These are phyloP conservation scores for Camptogramma bilineatum DNA, from an alignment of 2,888 invertebrate genomes.

Conservation along the genomic window DNA sequence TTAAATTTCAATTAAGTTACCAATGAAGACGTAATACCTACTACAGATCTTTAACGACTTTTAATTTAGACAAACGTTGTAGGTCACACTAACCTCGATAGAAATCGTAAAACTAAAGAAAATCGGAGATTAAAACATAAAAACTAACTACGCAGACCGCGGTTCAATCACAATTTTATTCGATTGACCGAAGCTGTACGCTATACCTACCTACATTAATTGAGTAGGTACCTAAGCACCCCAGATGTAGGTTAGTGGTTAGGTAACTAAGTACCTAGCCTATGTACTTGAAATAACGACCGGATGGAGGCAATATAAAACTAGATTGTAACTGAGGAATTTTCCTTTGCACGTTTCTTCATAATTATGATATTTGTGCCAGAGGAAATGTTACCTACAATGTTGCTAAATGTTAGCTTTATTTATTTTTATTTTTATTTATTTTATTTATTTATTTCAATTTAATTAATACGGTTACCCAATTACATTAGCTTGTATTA, in stretches of 20 bases:
- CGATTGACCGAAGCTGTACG: background rate
- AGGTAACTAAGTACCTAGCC: conserved; percentile 8
- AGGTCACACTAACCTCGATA: no score
- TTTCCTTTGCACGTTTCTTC: conserved; percentile 25
- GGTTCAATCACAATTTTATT: background rate
- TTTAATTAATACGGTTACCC: no score
- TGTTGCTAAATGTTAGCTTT: conserved; percentile 15
- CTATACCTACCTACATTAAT: background rate
- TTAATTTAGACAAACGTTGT: no score
- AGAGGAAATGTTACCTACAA: conserved; percentile 12
- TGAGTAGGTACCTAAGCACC: background rate
- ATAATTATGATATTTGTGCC: conserved; percentile 13
- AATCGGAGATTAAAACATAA: no score
- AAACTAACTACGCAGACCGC: background rate
- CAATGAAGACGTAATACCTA: no score
- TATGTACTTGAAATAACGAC: conserved; percentile 22
- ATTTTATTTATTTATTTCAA: no score
- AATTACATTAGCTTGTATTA: conserved; percentile 15
- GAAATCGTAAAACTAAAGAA: no score
- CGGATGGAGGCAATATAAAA: conserved; percentile 26
- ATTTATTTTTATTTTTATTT: no score
- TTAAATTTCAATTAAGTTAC: no score
- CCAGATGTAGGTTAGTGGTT: conserved; percentile 6
- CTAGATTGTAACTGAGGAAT: conserved; percentile 25
- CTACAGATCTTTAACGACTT: no score